Percentiles rank a stretch among this genome's conserved stretches.
Conservation (phyloP, 2,797 vertebrate genomes). For the Dallia pectoralis region DNA sequence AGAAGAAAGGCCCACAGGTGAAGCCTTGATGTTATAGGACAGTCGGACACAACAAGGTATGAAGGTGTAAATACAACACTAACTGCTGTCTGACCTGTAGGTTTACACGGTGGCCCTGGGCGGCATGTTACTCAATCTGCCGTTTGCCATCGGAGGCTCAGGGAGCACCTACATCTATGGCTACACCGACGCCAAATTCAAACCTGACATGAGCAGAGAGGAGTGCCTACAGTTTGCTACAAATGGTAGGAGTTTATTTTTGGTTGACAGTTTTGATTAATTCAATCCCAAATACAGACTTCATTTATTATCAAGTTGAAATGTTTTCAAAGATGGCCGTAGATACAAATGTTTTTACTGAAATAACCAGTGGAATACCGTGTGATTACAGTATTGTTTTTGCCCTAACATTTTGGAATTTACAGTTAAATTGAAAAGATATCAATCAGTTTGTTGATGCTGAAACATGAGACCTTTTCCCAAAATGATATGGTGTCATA, state of each 20-base stretch:
- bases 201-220: constrained; percentile 77
- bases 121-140: constrained; percentile 80
- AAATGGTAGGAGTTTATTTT: constrained; percentile 65
- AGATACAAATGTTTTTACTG: not conserved
- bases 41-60: not conserved
- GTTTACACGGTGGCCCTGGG: constrained; percentile 74
- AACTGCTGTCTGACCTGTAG: constrained; percentile 34
- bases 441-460: not conserved
- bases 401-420: too few species aligned
- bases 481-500: not conserved
- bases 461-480: not conserved
- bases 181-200: constrained; percentile 82
- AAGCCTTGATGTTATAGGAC: not conserved
- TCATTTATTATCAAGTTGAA: not conserved
- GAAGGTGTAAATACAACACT: not conserved
- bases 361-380: not conserved
- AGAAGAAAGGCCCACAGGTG: constrained; percentile 79
- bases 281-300: not conserved
- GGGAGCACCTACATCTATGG: constrained; percentile 86
- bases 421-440: too few species aligned
- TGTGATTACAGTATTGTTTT: not conserved
- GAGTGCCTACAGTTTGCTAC: constrained; percentile 79
- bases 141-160: constrained; percentile 80
- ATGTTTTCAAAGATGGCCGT: not conserved
- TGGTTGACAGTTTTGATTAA: too few species aligned